Percentiles rank a stretch among this genome's conserved stretches.
These are phyloP conservation scores for Sinonovacula constricta DNA, from an alignment of 1,140 invertebrate genomes.

Conservation along the genomic window DNA sequence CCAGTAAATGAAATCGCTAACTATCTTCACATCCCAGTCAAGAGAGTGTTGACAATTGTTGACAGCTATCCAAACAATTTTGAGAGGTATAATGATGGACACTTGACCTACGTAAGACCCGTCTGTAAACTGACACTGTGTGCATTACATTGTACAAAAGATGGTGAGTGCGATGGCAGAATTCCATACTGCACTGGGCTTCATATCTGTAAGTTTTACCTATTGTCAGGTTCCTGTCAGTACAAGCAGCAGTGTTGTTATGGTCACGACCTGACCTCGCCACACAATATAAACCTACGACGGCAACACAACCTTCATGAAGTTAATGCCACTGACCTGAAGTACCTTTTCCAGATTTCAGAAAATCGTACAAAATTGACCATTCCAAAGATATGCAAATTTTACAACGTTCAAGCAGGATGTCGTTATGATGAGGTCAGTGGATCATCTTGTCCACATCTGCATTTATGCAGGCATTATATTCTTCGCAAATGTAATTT, in stretches of 20 bases:
- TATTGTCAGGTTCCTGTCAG: constrained; percentile 32
- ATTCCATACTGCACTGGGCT: constrained; percentile 33
- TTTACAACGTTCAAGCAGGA: constrained; percentile 29
- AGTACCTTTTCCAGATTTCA: neutral
- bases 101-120: no score
- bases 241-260: constrained; percentile 13
- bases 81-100: no score
- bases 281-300: constrained; percentile 32
- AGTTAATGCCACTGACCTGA: neutral
- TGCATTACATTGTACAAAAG: constrained; percentile 26
- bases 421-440: neutral
- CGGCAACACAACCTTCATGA: constrained; percentile 14
- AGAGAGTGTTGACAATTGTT: no score
- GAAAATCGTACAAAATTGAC: constrained; percentile 3
- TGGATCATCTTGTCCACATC: constrained; percentile 9
- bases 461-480: no score
- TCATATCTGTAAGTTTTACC: constrained; percentile 40
- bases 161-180: constrained; percentile 11
- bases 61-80: no score
- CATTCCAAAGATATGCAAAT: constrained; percentile 23
- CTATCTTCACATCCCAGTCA: no score
- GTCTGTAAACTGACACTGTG: no score
- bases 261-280: constrained; percentile 34
- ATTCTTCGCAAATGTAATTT: no score
- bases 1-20: no score